Conservation (phyloP, 2,888 invertebrate species). For the Pyralis farinalis region DNA sequence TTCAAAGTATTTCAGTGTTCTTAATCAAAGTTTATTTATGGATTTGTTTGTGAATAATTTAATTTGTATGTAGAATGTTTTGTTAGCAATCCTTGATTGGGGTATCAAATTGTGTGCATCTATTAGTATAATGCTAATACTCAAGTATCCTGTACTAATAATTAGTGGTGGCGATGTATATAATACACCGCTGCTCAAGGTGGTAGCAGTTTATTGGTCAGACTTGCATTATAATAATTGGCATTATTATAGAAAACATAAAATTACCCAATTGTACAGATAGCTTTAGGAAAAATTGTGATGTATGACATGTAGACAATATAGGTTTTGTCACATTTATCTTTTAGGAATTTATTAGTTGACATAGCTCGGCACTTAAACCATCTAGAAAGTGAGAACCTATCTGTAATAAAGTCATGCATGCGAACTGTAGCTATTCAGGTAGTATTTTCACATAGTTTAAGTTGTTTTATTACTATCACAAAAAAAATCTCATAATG, state of each 20-base stretch:
- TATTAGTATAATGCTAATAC: constrained; percentile 47
- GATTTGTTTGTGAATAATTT: constrained; percentile 76
- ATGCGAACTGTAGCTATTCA: constrained; percentile 70
- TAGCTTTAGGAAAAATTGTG: constrained; percentile 81
- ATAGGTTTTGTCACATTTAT: constrained; percentile 78
- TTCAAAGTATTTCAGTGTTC: constrained; percentile 71
- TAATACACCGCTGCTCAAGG: constrained; percentile 61
- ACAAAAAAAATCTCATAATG: constrained; percentile 78
- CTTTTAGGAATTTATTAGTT: constrained; percentile 70
- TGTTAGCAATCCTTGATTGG: constrained; percentile 55
- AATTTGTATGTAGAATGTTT: constrained; percentile 67
- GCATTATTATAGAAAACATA: constrained; percentile 53
- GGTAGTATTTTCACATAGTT: constrained; percentile 73
- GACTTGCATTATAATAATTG: constrained; percentile 48
- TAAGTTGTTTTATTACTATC: constrained; percentile 77
- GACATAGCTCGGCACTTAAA: constrained; percentile 71
- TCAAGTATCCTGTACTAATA: constrained; percentile 33
- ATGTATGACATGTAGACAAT: constrained; percentile 82
- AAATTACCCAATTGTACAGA: constrained; percentile 76
- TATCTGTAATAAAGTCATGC: constrained; percentile 56
- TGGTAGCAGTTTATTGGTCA: constrained; percentile 39
- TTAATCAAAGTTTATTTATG: constrained; percentile 76
- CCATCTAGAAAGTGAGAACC: constrained; percentile 61
- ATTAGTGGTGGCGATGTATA: constrained; percentile 57
- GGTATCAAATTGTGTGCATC: constrained; percentile 56